Base-by-base conservation (phyloP, 2,888 invertebrate genomes). In the Yponomeuta malinellus region DNA sequence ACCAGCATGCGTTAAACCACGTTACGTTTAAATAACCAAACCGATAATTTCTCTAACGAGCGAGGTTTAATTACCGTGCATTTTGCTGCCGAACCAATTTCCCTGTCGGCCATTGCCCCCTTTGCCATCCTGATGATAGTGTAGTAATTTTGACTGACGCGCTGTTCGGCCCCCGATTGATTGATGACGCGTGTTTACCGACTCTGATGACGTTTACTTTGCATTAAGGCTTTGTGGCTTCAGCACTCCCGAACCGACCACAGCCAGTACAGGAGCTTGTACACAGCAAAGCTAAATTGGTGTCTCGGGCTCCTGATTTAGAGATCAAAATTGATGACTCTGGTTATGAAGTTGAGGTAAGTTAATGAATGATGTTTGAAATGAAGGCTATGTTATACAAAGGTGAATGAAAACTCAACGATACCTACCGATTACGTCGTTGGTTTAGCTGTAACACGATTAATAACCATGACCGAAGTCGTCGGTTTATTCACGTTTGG, bases 201-300 rank as follows among this genome's bases (percentile, higher is more conserved):
- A 29, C 33, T 12, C 65, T 65, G 65, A 65, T 65, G 65, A 65
- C 65, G 65, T 65, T 65, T 65, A 33, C 65, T 65, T 65, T 65
- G 65, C 65, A 65, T 65, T 65, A 65, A 31, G 65, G 29, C 31
- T 59, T 15, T 59, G 52, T 59, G 52, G 52, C 52, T 59, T 15
- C 52, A 59, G 52, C 15, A 59, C 52, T 59, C 15, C 15, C 52
- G 15, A 59, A 59, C 52, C 6, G 15, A 59, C 43, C 43, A 8
- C 43, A 43, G 43, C 8, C 43, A 5, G 5, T 8, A 43, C 9
- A 43, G 43, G 1, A 43, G 43, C 6, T 43, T 5, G 43, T 15
- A 59, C 4, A 5, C 15, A 59, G 52, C 52, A 15, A 12, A 1
- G 4, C 52, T 12, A 59, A 59, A 15, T 59, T 59, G 52, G 52